Evolutionary conservation across 2,113 vertebrate species (phyloP).

Genomic region (Oplegnathus fasciatus): DNA sequence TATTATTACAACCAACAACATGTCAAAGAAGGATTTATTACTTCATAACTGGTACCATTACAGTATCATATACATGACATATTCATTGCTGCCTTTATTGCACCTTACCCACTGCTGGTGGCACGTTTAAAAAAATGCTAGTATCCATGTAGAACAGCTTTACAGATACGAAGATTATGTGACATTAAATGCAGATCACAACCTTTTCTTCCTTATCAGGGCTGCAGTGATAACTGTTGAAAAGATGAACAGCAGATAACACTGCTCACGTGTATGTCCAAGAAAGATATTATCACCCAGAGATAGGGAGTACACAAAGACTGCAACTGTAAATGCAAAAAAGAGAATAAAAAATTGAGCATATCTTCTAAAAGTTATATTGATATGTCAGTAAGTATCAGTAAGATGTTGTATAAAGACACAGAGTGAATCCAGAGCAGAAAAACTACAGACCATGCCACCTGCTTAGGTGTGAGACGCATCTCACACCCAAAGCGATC

Average conservation of each 20-base stretch:
- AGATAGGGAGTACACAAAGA: background rate
- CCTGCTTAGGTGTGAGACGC: background rate
- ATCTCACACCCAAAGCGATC: background rate
- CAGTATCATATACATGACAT: background rate
- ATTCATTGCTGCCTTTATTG: background rate
- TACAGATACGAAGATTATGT: background rate
- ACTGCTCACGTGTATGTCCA: no score
- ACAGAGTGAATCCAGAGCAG: background rate
- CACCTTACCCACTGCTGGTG: background rate
- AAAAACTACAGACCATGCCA: background rate
- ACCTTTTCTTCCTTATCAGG: background rate
- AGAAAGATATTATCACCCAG: background rate
- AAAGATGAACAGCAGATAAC: background rate
- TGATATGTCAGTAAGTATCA: background rate
- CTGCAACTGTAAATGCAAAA: background rate
- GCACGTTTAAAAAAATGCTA: background rate
- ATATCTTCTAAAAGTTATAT: background rate
- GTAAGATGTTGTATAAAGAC: background rate
- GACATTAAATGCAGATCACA: background rate
- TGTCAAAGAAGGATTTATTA: background rate
- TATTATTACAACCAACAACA: background rate
- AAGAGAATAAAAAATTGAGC: background rate
- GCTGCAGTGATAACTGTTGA: background rate
- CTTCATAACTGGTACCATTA: background rate
- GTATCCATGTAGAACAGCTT: background rate